Conservation (phyloP, 2,888 invertebrate genomes). For the Diachrysia chrysitis region DNA sequence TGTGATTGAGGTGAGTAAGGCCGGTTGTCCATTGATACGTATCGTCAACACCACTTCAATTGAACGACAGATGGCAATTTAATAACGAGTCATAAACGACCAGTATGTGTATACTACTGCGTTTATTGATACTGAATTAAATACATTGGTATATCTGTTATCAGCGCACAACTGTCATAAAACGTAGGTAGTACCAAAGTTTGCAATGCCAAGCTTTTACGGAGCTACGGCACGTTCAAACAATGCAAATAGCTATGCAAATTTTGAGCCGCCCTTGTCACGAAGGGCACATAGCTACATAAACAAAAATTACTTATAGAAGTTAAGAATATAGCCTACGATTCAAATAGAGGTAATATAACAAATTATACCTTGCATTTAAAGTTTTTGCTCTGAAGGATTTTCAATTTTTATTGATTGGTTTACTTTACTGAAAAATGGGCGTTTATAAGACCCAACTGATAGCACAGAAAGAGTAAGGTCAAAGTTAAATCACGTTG, state of each 20-base stretch:
- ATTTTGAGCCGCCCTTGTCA: conserved; percentile 41
- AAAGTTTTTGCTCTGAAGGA: neutral
- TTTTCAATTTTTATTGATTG: neutral
- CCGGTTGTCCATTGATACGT: conserved; percentile 47
- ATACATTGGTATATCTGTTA: conserved; percentile 10
- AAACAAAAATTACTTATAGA: conserved; percentile 49
- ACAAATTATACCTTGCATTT: neutral
- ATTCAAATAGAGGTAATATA: conserved; percentile 18
- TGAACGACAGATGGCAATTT: conserved; percentile 22
- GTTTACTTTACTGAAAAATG: neutral
- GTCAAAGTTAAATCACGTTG: neutral
- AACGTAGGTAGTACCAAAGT: conserved; percentile 41
- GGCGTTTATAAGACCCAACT: neutral
- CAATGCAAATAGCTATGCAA: conserved; percentile 46
- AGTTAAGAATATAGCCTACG: conserved; percentile 40
- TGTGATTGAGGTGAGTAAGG: conserved; percentile 48
- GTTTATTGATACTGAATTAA: neutral
- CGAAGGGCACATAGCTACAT: conserved; percentile 40
- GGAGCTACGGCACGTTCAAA: conserved; percentile 21
- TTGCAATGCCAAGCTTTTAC: conserved; percentile 40
- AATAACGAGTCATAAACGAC: conserved; percentile 25
- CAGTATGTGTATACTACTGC: conserved; percentile 6
- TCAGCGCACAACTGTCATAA: conserved; percentile 16
- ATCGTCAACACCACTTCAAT: conserved; percentile 33
- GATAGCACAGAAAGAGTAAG: neutral